Conservation (phyloP, 2,797 vertebrate species). For the Pyrocephalus nanus region DNA sequence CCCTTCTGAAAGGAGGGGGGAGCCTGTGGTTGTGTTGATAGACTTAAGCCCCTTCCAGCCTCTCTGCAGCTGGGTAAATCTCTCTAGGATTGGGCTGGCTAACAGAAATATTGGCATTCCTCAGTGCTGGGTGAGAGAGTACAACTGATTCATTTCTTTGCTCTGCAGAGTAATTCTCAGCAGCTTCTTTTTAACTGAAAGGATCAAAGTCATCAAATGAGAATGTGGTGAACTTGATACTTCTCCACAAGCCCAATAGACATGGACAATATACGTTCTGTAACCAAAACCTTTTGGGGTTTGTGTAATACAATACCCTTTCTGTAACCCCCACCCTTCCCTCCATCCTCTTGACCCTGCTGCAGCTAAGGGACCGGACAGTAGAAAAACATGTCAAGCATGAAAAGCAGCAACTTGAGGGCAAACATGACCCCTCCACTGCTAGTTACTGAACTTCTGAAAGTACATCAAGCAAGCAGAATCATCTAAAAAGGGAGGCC, state of each 20-base stretch:
- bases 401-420: slow-evolving; percentile 67
- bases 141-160: slow-evolving; percentile 63
- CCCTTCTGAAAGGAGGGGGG: not conserved
- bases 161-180: slow-evolving; percentile 57
- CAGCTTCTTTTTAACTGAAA: slow-evolving; percentile 60
- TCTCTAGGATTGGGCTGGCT: slow-evolving; percentile 58
- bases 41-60: slow-evolving; percentile 58
- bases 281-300: slow-evolving; percentile 68
- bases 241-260: slow-evolving; percentile 63
- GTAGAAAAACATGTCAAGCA: slow-evolving; percentile 73
- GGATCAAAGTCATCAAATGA: slow-evolving; percentile 71
- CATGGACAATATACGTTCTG: slow-evolving; percentile 71
- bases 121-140: slow-evolving; percentile 59
- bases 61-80: slow-evolving; percentile 65
- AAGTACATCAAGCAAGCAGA: slow-evolving; percentile 61
- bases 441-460: slow-evolving; percentile 67
- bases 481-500: slow-evolving; percentile 65
- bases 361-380: slow-evolving; percentile 57
- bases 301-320: slow-evolving; percentile 68
- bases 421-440: slow-evolving; percentile 63
- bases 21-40: slow-evolving; percentile 47
- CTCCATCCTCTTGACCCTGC: slow-evolving; percentile 18
- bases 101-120: slow-evolving; percentile 65
- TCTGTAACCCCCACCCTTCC: slow-evolving; percentile 57
- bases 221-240: slow-evolving; percentile 69